Percentiles rank a stretch among this genome's conserved stretches.
These are phyloP conservation scores for Pseudopleuronectes americanus DNA, from an alignment of 2,797 vertebrate genomes.

Conservation along the genomic window DNA sequence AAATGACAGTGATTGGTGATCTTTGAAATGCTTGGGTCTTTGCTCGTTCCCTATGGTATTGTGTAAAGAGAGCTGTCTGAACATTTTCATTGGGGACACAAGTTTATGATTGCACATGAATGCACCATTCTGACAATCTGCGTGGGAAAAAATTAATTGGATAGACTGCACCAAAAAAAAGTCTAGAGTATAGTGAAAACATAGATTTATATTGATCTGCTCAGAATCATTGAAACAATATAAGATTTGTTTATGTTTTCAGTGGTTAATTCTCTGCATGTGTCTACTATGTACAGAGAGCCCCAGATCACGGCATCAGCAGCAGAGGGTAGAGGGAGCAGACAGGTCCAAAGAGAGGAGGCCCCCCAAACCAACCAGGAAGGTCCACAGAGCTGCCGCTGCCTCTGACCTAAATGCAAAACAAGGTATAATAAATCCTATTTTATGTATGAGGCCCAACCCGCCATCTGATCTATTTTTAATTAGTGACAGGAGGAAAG, in stretches of 20 bases:
- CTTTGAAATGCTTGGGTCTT: no score
- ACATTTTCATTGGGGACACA: no score
- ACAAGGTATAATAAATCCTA: slow-evolving; percentile 82
- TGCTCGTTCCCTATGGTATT: no score
- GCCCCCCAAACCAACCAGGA: slow-evolving; percentile 85
- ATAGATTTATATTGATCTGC: no score
- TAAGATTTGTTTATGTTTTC: neutral
- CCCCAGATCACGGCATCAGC: slow-evolving; percentile 55
- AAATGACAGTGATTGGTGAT: no score
- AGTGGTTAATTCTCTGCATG: slow-evolving; percentile 1
- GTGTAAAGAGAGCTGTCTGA: no score
- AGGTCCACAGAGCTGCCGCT: slow-evolving; percentile 86
- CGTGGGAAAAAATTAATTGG: no score
- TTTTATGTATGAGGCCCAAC: slow-evolving; percentile 35
- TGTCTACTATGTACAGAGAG: slow-evolving; percentile 62
- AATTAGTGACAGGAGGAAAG: slow-evolving; percentile 47
- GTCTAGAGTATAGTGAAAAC: no score
- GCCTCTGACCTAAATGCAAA: slow-evolving; percentile 84
- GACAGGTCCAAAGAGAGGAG: slow-evolving; percentile 77
- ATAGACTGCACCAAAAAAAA: no score
- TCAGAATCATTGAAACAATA: no score
- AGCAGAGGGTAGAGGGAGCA: slow-evolving; percentile 53
- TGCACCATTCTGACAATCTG: no score
- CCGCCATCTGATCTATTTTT: slow-evolving; percentile 43
- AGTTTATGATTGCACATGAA: no score